Evolutionary conservation across 2,888 invertebrate species (phyloP), one percentile per base, ranked within the genome.

Genomic region (Rhogogaster chlorosoma): DNA sequence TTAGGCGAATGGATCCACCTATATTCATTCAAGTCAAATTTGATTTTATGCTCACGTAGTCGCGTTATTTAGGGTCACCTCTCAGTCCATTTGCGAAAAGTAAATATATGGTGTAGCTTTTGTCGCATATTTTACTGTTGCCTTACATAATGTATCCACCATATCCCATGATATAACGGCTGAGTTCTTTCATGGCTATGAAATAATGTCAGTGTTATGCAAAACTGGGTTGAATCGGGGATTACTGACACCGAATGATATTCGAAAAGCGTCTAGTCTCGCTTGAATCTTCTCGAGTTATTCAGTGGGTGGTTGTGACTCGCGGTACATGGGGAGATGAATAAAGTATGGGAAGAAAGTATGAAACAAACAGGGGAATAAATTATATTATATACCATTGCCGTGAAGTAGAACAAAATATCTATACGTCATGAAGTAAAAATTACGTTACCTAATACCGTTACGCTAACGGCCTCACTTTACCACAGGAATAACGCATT

Each of bases 41-140:
- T 32, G 57, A 80, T 80, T 36, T 80, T 38, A 80, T 61, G 38
- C 80, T 61, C 57, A 80, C 80, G 29, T 80, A 61, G 15, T n/a
- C 61, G 10, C 80, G 36, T 80, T 61, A 36, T 80, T 80, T 36
- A 26, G 61, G 80, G 80, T 61, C 12, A 49, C 45, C 45, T 18
- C n/a, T 42, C 71, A 73, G 71, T 29, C 42, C 71, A 67, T 67
- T 67, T 32, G 67, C 18, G 5, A 67, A 15, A 18, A 29, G 67
- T 12, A 26, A 26, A 22, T 22, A 26, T 18, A 53, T 22, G 0
- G 61, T 22, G 26, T 26, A 61, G 2, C 10, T 61, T 61, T 61
- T 61, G 12, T 61, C 26, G 26, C 12, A 61, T 61, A 61, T n/a
- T n/a, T 38, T 42, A 73, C 32, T 42, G 1, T 42, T 42, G 2